Evolutionary conservation across 2,888 invertebrate genomes (phyloP).

Genomic region (Theristus sp.): DNA sequence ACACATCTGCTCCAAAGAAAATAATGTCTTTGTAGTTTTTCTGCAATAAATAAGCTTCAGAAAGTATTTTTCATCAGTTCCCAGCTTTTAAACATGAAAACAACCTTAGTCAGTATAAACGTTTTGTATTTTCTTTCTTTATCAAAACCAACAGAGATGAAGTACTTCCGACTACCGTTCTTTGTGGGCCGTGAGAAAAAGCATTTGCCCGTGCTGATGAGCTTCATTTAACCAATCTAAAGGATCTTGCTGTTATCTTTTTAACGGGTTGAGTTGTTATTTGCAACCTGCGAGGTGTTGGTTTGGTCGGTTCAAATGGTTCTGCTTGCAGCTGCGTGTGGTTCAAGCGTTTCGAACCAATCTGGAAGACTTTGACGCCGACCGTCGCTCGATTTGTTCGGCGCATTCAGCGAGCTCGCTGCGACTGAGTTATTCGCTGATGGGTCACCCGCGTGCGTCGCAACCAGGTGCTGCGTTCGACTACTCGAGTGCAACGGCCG

Average conservation of each 20-base stretch:
- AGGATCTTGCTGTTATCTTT: slow-evolving; percentile 1
- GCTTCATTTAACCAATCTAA: slow-evolving; percentile 3
- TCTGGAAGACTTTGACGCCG: slow-evolving; percentile 87
- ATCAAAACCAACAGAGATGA: no score
- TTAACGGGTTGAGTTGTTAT: slow-evolving; percentile 1
- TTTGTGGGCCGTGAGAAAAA: no score
- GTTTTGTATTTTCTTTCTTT: no score
- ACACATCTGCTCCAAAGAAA: no score
- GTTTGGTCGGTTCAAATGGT: neutral
- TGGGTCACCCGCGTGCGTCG: slow-evolving; percentile 8
- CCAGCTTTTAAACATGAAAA: no score
- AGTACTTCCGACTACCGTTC: no score
- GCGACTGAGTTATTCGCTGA: slow-evolving; percentile 14
- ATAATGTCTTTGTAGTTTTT: no score
- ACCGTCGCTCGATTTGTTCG: slow-evolving; percentile 93
- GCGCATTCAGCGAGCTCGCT: slow-evolving; percentile 54
- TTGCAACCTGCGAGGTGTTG: no score
- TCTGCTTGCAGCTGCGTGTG: slow-evolving; percentile 73
- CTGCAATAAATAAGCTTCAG: no score
- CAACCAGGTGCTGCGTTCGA: neutral
- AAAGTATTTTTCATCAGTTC: no score
- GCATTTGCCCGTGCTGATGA: neutral
- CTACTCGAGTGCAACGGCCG: neutral
- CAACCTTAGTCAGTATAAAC: no score
- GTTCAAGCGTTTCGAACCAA: slow-evolving; percentile 99